Evolutionary conservation across 2,888 invertebrate species (phyloP).

Genomic region (Morinoia aosen): DNA sequence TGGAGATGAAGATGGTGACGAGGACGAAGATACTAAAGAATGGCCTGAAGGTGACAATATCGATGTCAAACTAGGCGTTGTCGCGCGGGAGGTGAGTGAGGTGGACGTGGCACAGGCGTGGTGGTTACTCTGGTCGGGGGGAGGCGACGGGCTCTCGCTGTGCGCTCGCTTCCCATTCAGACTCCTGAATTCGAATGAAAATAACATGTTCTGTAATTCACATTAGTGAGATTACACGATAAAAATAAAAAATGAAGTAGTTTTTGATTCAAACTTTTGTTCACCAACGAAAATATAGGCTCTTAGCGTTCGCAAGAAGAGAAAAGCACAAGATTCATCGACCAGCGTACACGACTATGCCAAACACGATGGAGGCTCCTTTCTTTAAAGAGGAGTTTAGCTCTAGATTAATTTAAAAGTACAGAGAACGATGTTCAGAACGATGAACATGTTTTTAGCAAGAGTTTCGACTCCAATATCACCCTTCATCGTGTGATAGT

Average conservation of each 20-base stretch:
- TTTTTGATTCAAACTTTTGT: background rate
- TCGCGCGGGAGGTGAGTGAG: constrained; percentile 58
- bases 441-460: no score
- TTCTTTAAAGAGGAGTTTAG: no score
- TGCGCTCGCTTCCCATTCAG: constrained; percentile 59
- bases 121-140: constrained; percentile 35
- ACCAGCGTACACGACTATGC: no score
- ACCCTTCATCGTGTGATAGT: no score
- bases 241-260: background rate
- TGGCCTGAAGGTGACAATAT: constrained; percentile 60
- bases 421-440: no score
- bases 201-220: background rate
- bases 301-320: background rate
- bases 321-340: no score
- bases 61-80: constrained; percentile 54
- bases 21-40: constrained; percentile 62
- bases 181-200: constrained; percentile 36
- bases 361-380: no score
- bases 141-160: constrained; percentile 63
- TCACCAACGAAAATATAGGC: background rate
- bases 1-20: constrained; percentile 63
- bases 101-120: constrained; percentile 53
- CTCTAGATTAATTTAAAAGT: no score
- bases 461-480: no score
- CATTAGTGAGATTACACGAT: background rate